A percentile compares a stretch with the other conserved stretches of the same genome.
These are phyloP conservation scores for Oxyruncus cristatus DNA, from an alignment of 2,113 vertebrate genomes.

Conservation along the genomic window DNA sequence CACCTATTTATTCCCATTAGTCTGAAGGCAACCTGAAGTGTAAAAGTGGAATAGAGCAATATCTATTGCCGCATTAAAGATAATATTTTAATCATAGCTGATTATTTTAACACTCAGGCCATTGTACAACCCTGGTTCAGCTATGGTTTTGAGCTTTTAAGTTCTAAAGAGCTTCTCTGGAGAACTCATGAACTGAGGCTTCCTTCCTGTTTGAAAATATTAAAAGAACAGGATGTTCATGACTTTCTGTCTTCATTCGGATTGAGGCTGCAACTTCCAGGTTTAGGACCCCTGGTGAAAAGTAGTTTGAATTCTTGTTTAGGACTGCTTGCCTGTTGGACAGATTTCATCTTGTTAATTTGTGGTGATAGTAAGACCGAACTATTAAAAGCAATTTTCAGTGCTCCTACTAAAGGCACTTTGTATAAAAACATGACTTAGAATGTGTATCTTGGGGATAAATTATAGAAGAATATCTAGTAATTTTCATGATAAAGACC, in stretches of 20 bases:
- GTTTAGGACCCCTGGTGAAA: constrained; percentile 43
- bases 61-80: not conserved
- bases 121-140: not conserved
- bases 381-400: constrained; percentile 59
- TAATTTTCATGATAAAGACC: constrained; percentile 66
- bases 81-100: not conserved
- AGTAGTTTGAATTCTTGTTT: constrained; percentile 48
- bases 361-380: constrained; percentile 34
- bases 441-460: constrained; percentile 68
- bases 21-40: not conserved
- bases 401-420: constrained; percentile 33
- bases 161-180: not conserved
- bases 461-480: constrained; percentile 63
- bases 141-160: not conserved
- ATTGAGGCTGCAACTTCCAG: not conserved
- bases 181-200: not conserved
- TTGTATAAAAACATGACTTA: constrained; percentile 52
- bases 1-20: not conserved
- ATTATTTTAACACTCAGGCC: not conserved
- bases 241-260: not conserved
- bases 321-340: constrained; percentile 32
- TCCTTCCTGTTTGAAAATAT: constrained; percentile 11
- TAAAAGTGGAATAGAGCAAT: not conserved
- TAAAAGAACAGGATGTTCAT: constrained; percentile 7
- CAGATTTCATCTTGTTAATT: constrained; percentile 49